Evolutionary conservation across 2,888 invertebrate species (phyloP).

Genomic region (Torymus auratus): DNA sequence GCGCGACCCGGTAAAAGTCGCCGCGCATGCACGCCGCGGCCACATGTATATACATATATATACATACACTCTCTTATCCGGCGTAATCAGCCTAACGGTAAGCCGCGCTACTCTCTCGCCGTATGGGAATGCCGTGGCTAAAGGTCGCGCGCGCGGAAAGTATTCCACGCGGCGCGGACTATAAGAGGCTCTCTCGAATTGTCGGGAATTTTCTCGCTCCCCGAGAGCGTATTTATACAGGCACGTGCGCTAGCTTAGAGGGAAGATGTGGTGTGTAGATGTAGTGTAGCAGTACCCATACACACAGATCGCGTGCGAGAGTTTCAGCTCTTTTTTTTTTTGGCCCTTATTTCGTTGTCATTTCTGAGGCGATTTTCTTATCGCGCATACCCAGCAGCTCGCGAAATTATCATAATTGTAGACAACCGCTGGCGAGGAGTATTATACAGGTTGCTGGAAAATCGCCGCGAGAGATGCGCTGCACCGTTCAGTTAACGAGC

Average conservation of each 20-base stretch:
- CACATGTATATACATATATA: too few relatives aligned
- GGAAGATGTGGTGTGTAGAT: too few relatives aligned
- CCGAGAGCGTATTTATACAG: not conserved
- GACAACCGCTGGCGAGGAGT: too few relatives aligned
- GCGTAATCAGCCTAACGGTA: conserved; percentile 57
- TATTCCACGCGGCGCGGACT: conserved; percentile 14
- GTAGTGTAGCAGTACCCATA: too few relatives aligned
- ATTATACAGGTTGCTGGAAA: too few relatives aligned
- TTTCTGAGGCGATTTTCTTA: too few relatives aligned
- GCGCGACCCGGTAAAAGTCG: conserved; percentile 36
- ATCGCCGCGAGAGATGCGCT: too few relatives aligned
- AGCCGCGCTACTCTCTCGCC: conserved; percentile 49
- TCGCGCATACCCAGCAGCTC: too few relatives aligned
- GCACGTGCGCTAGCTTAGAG: not conserved
- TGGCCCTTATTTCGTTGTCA: not conserved
- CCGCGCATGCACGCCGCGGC: too few relatives aligned
- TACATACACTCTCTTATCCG: conserved; percentile 34
- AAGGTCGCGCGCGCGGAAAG: conserved; percentile 49
- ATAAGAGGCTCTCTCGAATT: conserved; percentile 6
- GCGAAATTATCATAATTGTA: too few relatives aligned
- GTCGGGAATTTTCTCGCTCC: conserved; percentile 28
- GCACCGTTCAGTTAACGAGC: too few relatives aligned
- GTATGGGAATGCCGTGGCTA: conserved; percentile 49
- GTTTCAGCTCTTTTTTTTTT: not conserved
- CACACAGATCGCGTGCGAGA: too few relatives aligned